phyloP scores from a whole-genome alignment of 2,113 vertebrate species.

The Protobothrops mucrosquamatus region DNA sequence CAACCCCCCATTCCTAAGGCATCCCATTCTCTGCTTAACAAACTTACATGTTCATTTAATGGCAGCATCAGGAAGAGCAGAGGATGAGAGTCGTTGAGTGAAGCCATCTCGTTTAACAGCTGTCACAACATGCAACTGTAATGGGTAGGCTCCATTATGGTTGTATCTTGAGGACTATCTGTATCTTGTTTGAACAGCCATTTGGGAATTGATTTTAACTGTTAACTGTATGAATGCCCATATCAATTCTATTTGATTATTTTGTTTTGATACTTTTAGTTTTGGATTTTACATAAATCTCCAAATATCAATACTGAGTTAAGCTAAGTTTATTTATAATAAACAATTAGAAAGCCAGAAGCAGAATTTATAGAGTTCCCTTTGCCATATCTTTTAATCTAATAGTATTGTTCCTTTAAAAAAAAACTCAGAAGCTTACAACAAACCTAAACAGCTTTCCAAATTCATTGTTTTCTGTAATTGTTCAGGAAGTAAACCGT shows the following conservation, averaged over 20 bases:
- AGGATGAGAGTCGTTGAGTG: too few species aligned
- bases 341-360: not conserved
- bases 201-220: not conserved
- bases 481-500: constrained; percentile 23
- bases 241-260: not conserved
- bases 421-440: constrained; percentile 18
- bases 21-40: too few species aligned
- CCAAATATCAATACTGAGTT: not conserved
- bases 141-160: too few species aligned
- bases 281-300: not conserved
- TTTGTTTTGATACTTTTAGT: not conserved
- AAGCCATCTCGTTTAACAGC: too few species aligned
- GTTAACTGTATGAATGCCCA: not conserved
- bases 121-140: too few species aligned
- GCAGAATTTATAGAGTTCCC: not conserved
- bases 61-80: too few species aligned
- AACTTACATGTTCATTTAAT: too few species aligned
- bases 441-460: constrained; percentile 2
- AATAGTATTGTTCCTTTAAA: not conserved
- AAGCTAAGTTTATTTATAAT: not conserved
- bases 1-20: too few species aligned
- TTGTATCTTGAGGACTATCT: too few species aligned
- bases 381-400: not conserved
- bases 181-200: too few species aligned
- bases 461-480: constrained; percentile 20